Base-by-base conservation (phyloP, 1,140 invertebrate genomes). In the Trichonephila inaurata region DNA sequence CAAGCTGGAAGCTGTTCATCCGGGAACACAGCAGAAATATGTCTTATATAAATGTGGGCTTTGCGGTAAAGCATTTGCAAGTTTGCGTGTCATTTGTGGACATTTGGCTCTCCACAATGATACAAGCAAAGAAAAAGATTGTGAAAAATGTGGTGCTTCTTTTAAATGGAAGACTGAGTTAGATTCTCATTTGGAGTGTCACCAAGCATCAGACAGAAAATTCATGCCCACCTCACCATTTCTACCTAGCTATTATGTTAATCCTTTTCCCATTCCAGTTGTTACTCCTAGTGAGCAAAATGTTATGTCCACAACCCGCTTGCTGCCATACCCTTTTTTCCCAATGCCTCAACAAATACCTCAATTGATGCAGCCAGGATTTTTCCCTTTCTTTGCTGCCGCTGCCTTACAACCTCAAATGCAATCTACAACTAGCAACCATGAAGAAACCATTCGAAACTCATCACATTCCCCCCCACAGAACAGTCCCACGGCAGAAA, bases 11-110 rank as follows among this genome's bases (percentile, higher is more conserved):
- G 96, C 96, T 0, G 69, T 96, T 7, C 95, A 96, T 94, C 94
- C 95, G 14, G 94, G 94, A 8, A 96, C 95, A 1, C 96, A 96
- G 10, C 95, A 96, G 87, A 95, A 95, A 62, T 95, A 95, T 62
- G 95, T 95, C 21, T 95, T 96, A 7, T 96, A 96, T 94, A 96
- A 96, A 94, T 96, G 96, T 95, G 95, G 96, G 90, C 91, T 96
- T 10, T 96, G 96, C 94, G 95, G 95, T 19, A 95, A 96, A 86
- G 95, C 96, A 19, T 96, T 96, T 95, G 94, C 95, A 62, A 95
- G 95, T 6, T 94, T 96, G 24, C 94, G 95, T 21, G 95, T 95
- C 83, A 94, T 96, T 19, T 95, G 96, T 94, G 95, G 94, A 89
- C 96, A 96, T 95, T 95, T 96, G 60, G 95, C 95, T 5, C 92